Evolutionary conservation across 1,140 invertebrate species (phyloP), one percentile per base, ranked within the genome.

Genomic region (Ooceraea biroi): DNA sequence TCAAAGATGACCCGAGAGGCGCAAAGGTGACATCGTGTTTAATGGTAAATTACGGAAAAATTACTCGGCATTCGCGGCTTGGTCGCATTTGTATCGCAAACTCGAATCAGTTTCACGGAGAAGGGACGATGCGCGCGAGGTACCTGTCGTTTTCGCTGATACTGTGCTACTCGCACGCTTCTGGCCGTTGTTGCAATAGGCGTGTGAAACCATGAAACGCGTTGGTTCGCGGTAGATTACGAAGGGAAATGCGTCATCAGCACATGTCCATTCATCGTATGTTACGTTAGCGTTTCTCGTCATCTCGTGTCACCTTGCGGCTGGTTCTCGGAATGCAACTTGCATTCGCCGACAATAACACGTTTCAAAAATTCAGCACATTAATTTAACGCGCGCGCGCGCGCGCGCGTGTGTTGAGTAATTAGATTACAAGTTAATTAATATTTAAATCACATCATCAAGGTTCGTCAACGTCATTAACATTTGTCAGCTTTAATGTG

Each of bases 221-320:
- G 52, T 57, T 80, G 68, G 52, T 57, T 69, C 63, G 69, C 52
- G 36, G 19, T 68, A n/a, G 41, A 80, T 80, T 80, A 80, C 25
- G 22, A 71, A 80, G 65, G 41, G 65, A 80, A 80, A 80, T 80
- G 76, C 65, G 76, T 80, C 65, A 80, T 80, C 76, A 80, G 76
- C 76, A 80, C 69, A 12, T 69, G 25, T 80, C 50, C 65, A 71
- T 52, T 80, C 65, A 57, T 80, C 22, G 41, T 57, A 30, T 30
- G 76, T 78, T 69, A 46, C 41, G 65, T 80, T 80, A 80, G 52
- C 50, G n/a, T 77, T 77, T 77, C 73, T 77, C 44, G 27, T 66
- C 36, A 65, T 66, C 60, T 36, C 65, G 25, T 78, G 76, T 78
- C 76, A 78, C 22, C 50, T 80, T 80, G 76, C 25, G 76, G 76